Evolutionary conservation across 2,888 invertebrate genomes (phyloP).

Genomic region (Peribatodes rhomboidaria): DNA sequence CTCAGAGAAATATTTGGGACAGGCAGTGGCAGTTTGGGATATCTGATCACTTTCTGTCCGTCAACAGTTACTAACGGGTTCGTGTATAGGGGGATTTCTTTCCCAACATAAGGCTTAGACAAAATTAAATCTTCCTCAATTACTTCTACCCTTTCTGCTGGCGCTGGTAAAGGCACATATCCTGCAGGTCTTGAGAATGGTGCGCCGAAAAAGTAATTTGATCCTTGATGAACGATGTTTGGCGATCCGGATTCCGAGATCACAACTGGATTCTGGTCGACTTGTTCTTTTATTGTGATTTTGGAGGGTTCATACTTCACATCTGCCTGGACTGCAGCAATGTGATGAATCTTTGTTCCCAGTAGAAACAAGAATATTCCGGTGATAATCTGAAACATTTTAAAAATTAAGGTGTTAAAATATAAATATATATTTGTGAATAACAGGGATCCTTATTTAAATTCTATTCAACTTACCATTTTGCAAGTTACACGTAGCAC

Average conservation of each 20-base stretch:
- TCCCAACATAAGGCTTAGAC: slow-evolving; percentile 13
- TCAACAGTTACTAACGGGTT: slow-evolving; percentile 8
- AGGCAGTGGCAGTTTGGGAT: slow-evolving; percentile 9
- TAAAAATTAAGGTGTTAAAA: neutral
- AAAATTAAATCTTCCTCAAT: slow-evolving; percentile 16
- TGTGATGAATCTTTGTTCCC: slow-evolving; percentile 45
- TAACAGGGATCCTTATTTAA: too few relatives aligned
- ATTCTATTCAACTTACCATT: slow-evolving; percentile 35
- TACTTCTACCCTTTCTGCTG: slow-evolving; percentile 10
- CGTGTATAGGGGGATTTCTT: slow-evolving; percentile 30
- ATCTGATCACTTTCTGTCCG: neutral
- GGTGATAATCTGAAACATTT: slow-evolving; percentile 50
- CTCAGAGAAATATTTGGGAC: slow-evolving; percentile 8
- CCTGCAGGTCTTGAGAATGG: slow-evolving; percentile 48
- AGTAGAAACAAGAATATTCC: slow-evolving; percentile 51
- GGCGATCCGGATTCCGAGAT: slow-evolving; percentile 41
- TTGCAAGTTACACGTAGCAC: slow-evolving; percentile 3
- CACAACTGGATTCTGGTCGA: slow-evolving; percentile 32
- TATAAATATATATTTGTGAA: neutral
- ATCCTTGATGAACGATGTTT: slow-evolving; percentile 58
- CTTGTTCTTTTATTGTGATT: slow-evolving; percentile 48
- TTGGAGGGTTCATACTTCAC: slow-evolving; percentile 45
- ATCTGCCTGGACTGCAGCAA: slow-evolving; percentile 40
- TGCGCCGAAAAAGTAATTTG: slow-evolving; percentile 63
- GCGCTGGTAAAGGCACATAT: slow-evolving; percentile 32